Evolutionary conservation across 2,113 vertebrate species (phyloP).

Genomic region (Heteronetta atricapilla): DNA sequence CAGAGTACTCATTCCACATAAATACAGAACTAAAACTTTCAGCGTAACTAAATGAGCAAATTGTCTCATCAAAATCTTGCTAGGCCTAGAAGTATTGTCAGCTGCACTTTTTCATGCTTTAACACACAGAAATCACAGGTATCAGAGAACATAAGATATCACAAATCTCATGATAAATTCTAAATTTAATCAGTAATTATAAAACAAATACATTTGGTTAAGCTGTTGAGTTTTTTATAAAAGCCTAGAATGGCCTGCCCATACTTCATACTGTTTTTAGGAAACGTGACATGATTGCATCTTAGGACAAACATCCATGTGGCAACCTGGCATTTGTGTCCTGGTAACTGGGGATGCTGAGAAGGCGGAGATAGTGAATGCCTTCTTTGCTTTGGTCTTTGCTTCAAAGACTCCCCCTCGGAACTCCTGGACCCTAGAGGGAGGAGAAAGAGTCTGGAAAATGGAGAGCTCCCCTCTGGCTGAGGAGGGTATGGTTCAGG

Average conservation of each 20-base stretch:
- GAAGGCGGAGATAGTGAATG: too few species aligned
- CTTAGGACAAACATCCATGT: not conserved
- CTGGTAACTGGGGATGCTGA: too few species aligned
- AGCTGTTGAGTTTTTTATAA: not conserved
- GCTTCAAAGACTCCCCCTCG: too few species aligned
- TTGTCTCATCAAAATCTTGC: too few species aligned
- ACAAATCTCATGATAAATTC: not conserved
- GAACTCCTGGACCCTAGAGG: too few species aligned
- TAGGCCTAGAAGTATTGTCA: not conserved
- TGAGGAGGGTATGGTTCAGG: too few species aligned
- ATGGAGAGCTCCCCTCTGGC: too few species aligned
- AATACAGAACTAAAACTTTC: not conserved
- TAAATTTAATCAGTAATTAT: not conserved
- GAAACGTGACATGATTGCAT: not conserved
- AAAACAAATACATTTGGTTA: not conserved
- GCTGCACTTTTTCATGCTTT: not conserved
- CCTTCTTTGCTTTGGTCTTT: too few species aligned
- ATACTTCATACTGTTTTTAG: not conserved
- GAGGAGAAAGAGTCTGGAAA: too few species aligned
- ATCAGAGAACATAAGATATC: not conserved
- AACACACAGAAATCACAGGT: not conserved
- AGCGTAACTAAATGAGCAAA: too few species aligned
- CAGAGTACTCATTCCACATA: not conserved
- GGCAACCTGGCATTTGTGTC: not conserved
- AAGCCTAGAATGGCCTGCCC: not conserved